Evolutionary conservation across 2,797 vertebrate genomes (phyloP).

Genomic region (Intellagama lesueurii): DNA sequence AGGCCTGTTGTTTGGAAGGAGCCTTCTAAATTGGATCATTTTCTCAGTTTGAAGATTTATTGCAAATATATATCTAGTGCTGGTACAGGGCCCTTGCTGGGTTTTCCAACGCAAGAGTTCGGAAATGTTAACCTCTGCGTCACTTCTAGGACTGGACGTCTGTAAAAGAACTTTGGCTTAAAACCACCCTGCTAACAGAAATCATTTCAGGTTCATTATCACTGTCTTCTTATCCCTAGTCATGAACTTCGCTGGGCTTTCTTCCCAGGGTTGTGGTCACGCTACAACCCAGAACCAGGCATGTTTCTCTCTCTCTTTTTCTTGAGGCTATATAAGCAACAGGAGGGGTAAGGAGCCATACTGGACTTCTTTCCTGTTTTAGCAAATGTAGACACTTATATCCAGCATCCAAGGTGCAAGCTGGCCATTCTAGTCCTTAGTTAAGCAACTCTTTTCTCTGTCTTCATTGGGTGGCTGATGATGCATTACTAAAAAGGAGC

Average conservation of each 20-base stretch:
- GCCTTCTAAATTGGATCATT: constrained; percentile 25
- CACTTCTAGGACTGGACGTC: neutral
- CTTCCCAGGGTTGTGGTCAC: too few species aligned
- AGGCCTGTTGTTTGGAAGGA: neutral
- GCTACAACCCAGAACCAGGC: too few species aligned
- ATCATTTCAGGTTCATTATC: neutral
- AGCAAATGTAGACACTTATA: neutral
- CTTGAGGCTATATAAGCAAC: too few species aligned
- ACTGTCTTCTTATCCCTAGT: too few species aligned
- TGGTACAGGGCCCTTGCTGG: neutral
- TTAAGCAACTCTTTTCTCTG: neutral
- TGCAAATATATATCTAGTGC: neutral
- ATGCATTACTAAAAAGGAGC: too few species aligned
- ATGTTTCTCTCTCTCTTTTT: too few species aligned
- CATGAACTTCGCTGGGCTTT: too few species aligned
- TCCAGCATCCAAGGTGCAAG: neutral
- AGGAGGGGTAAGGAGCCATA: too few species aligned
- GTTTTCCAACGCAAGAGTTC: neutral
- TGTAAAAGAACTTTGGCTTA: neutral
- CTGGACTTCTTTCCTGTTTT: neutral
- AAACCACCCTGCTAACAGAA: neutral
- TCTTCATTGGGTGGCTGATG: neutral
- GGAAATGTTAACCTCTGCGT: neutral
- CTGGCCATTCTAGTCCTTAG: neutral
- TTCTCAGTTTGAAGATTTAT: neutral